phyloP scores from a whole-genome alignment of 2,113 vertebrate genomes.

The Sphyrna mokarran region DNA sequence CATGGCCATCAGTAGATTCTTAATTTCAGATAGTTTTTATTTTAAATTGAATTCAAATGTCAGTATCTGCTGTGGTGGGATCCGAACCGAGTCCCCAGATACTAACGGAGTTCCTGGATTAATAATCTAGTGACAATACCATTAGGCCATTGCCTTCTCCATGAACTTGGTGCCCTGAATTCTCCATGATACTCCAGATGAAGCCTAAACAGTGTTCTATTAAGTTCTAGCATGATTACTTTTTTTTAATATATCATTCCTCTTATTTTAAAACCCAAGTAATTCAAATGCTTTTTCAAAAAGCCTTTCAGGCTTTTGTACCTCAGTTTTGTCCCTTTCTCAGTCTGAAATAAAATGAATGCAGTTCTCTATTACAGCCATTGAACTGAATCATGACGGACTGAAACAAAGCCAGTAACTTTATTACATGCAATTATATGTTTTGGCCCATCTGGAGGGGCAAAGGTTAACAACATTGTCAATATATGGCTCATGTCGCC shows the following conservation, averaged over 20 bases:
- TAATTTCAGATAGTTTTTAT: no score
- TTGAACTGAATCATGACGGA: not conserved
- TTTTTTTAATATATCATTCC: not conserved
- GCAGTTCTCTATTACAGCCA: not conserved
- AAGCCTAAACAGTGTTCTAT: not conserved
- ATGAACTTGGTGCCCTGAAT: not conserved
- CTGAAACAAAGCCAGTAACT: not conserved
- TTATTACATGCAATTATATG: not conserved
- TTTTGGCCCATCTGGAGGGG: not conserved
- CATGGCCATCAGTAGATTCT: no score
- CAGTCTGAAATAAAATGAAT: not conserved
- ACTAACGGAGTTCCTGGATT: no score
- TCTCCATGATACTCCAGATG: not conserved
- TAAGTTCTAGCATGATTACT: not conserved
- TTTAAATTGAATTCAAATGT: no score
- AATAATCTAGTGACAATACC: no score
- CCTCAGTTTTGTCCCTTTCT: not conserved
- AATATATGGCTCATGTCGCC: conserved; percentile 1
- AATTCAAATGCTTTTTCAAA: not conserved
- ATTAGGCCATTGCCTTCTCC: not conserved
- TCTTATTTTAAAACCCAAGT: not conserved
- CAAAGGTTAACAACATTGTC: conserved; percentile 38
- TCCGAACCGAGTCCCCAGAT: no score
- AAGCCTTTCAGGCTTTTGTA: not conserved
- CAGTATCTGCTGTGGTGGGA: no score